Base-by-base conservation (phyloP, 2,888 invertebrate genomes). In the Auanema sp. region DNA sequence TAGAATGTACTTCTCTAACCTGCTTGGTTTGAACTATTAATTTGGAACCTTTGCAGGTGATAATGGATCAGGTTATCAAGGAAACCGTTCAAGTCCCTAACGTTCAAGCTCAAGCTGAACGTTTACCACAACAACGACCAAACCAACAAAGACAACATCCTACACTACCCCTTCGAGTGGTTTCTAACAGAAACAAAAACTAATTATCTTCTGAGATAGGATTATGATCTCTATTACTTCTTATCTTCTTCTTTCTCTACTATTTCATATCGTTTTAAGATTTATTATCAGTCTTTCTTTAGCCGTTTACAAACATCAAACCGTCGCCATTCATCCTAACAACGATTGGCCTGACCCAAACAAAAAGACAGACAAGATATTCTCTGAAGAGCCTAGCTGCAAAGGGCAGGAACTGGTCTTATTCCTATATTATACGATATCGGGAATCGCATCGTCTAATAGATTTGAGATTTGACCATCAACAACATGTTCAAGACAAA, bases 61-160 rank as follows among this genome's bases (percentile, higher is more conserved):
- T 76, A 11, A 60, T 76, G 47, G 76, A 76, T 33, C 76, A 76
- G 50, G 76, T 76, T n/a, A 66, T 76, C 21, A 62, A 65, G 58
- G 76, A 76, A 52, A 74, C 71, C 4, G 57, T 64, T 10, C 54
- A 51, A 12, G 42, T 42, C 14, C 61, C 40, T 14, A 24, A 24
- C 21, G 18, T 33, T 33, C 33, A 33, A 33, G 33, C 33, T 33
- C 33, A 33, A 33, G 33, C 33, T 33, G 33, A 33, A 33, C 33
- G 8, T 33, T 8, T 33, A 33, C 3, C 33, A 33, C 33, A 33
- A 33, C 33, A 33, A 33, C 33, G 33, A 33, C 33, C 33, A 33
- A 33, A 33, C 33, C 33, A 33, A 33, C 33, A 33, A 8, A 33
- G 33, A 33, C 33, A 33, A 33, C 33, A 33, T 3, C 33, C 33